Evolutionary conservation across 2,113 vertebrate species (phyloP), one percentile per base, ranked within the genome.

Genomic region (Anoplopoma fimbria): DNA sequence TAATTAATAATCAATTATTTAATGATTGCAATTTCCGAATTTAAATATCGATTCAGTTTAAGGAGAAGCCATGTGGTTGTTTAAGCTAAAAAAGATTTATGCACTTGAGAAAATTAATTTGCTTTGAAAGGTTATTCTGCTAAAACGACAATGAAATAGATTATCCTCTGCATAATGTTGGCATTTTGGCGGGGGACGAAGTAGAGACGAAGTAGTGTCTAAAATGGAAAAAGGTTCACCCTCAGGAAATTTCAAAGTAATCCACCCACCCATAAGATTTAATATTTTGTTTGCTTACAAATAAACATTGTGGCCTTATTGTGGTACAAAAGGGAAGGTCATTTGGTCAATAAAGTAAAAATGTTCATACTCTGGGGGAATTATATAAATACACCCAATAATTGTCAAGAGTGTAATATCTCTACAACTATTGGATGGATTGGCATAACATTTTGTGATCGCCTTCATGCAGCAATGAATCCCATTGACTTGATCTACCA

Each of bases 201-300:
- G n/a, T n/a, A n/a, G n/a, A n/a, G n/a, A n/a, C n/a, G 23, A 57
- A 76, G 23, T 23, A 70, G 7, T 58, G n/a, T 79, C n/a, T 25
- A 53, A 69, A 49, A 36, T 49, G 14, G 4, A 58, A 45, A 60
- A 60, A 15, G 21, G 4, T 75, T 36, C 42, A 51, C 14, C 63
- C 9, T 60, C 31, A 8, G 42, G 19, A 36, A 36, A 10, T 40
- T 4, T 42, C 9, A 36, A 27, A 23, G 23, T 25, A 8, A 63
- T 36, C 21, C 19, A 21, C 33, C 33, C 33, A 62, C 9, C 6
- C 10, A 9, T 14, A 4, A 40, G 2, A 31, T 60, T 40, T 21
- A 19, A 31, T 31, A 27, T 33, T 2, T 49, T 40, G 29, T 71
- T 13, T 29, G 14, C 55, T 14, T 45, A 40, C 77, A 36, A 69